phyloP scores from a whole-genome alignment of 2,113 vertebrate species.

The Aptenodytes forsteri region DNA sequence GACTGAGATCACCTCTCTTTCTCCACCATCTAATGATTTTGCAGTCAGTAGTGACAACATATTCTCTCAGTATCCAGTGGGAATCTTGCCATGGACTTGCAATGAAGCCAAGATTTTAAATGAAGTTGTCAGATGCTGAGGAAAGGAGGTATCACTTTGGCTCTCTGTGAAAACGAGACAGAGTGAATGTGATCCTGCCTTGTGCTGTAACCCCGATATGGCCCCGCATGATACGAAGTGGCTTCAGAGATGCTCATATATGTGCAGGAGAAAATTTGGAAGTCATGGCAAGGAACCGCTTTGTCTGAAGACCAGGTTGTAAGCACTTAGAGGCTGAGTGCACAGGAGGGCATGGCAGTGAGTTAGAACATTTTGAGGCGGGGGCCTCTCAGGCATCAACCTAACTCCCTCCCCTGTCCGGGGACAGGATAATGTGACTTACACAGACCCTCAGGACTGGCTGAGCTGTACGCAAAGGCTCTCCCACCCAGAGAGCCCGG shows the following conservation, averaged over 20 bases:
- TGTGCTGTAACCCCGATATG: rapidly evolving
- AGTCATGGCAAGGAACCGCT: not conserved
- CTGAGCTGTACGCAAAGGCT: not conserved
- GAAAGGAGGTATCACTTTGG: not conserved
- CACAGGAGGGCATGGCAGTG: not conserved
- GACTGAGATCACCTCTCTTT: not conserved
- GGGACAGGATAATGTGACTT: no score
- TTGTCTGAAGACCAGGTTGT: not conserved
- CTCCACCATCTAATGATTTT: not conserved
- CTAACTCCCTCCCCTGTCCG: not conserved
- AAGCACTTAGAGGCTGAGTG: not conserved
- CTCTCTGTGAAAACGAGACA: not conserved
- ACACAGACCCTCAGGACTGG: not conserved
- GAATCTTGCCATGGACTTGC: conserved; percentile 23
- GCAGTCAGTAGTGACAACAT: not conserved
- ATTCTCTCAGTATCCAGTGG: not conserved
- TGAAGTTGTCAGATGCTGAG: conserved; percentile 2
- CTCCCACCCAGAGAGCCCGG: no score
- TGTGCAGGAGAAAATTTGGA: not conserved
- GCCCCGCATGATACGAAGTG: rapidly evolving
- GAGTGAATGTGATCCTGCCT: not conserved
- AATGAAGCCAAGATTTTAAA: conserved; percentile 28
- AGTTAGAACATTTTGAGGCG: not conserved
- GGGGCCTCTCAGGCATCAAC: rapidly evolving
- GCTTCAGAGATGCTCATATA: not conserved